These are phyloP conservation scores for Coregonus suidteri DNA, from an alignment of 2,797 vertebrate species.

Conservation along the genomic window DNA sequence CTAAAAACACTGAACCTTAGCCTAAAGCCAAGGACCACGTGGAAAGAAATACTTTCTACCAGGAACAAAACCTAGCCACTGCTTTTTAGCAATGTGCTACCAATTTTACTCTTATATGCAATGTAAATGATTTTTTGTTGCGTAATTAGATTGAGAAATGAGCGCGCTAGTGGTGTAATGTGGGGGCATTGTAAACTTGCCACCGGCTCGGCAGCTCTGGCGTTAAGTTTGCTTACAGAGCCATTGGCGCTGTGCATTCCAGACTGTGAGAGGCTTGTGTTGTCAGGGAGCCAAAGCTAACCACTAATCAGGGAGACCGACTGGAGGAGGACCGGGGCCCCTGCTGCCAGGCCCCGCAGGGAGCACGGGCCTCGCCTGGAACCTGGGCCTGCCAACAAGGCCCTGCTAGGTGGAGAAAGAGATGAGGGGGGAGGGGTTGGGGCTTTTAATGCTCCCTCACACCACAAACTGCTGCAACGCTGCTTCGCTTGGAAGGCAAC, in stretches of 20 bases:
- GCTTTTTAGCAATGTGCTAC: background rate
- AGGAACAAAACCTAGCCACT: background rate
- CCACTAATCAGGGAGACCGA: slow-evolving; percentile 17
- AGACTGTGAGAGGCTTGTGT: slow-evolving; percentile 3
- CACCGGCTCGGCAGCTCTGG: background rate
- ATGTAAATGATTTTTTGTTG: background rate
- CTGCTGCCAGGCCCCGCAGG: slow-evolving; percentile 7
- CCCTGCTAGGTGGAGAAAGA: background rate
- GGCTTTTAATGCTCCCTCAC: background rate
- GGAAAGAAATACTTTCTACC: background rate
- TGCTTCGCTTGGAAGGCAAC: background rate
- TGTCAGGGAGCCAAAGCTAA: slow-evolving; percentile 29
- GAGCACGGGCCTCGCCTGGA: slow-evolving; percentile 10
- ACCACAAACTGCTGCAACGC: slow-evolving; percentile 13
- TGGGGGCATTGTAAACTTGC: background rate
- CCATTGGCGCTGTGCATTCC: slow-evolving; percentile 26
- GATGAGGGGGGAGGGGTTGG: background rate
- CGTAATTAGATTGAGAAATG: background rate
- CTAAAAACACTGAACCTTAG: background rate
- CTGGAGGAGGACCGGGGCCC: background rate
- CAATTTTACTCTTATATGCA: background rate
- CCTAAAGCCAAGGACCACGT: background rate
- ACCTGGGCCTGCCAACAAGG: slow-evolving; percentile 3
- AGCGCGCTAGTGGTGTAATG: background rate
- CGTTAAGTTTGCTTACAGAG: slow-evolving; percentile 11